Evolutionary conservation across 2,113 vertebrate genomes (phyloP), one percentile per base, ranked within the genome.

Genomic region (Mormoops blainvillei): DNA sequence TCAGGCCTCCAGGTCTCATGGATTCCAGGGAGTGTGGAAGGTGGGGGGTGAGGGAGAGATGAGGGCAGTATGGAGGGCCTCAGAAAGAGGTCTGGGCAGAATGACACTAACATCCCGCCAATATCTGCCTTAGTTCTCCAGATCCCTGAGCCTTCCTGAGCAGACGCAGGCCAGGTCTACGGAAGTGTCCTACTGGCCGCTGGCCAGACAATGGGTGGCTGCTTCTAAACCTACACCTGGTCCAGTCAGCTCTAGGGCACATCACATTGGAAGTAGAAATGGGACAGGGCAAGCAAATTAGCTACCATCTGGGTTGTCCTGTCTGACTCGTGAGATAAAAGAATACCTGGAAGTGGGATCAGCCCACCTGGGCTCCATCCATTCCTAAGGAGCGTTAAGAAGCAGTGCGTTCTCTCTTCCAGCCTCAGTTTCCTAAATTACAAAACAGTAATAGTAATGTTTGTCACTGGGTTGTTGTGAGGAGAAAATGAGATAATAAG

Each of bases 361-460:
- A n/a, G 81, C 43, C 13, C 0, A 7, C 41, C 10, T 28, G 43
- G 18, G 13, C 10, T 94, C 81, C 28, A 58, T 65, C 45, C 73
- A 7, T n/a, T 12, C 9, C 8, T 33, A 4, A 68, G 3, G 19
- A 81, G 56, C 15, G 19, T 2, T 2, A 16, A 10, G 50, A 87
- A 61, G 5, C 28, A 7, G 22, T 4, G 31, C 4, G 1, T 65
- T 50, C 28, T 43, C 19, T 36, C 31, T 50, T 65, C 3, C 3
- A 80, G 82, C 87, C 91, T 87, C 87, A 83, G 92, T 88, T 95
- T 96, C 88, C 71, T 58, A 56, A 85, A 63, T 19, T 68, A 54
- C 48, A 92, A 94, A 82, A 41, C 52, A 58, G 31, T 56, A 94
- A 65, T 76, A 78, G 90, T 67, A 36, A 70, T 45, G 36, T 89